Base-by-base conservation (phyloP, 2,888 invertebrate genomes). In the Mesorhabditis belari region DNA sequence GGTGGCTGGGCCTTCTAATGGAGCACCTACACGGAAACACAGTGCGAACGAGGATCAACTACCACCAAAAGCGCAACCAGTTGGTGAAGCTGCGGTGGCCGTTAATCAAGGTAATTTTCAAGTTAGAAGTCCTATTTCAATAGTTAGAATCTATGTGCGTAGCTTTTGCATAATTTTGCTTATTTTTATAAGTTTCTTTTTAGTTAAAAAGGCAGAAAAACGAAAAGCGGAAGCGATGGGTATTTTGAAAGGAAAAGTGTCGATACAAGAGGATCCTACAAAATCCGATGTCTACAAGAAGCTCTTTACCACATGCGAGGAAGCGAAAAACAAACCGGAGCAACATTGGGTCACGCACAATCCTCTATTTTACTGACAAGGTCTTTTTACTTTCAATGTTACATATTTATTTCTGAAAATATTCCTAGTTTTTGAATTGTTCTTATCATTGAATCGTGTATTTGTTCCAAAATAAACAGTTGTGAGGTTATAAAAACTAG, bases 281-380 rank as follows among this genome's bases (percentile, higher is more conserved):
- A 89, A 89, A 4, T 89, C 89, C 63, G 89, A 90, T 82, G 92
- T 92, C 0, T 92, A 90, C 81, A 98, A 96, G 82, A 94, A 94
- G 2, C 82, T 98, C 57, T 98, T 98, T 80, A 96, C 94, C 0
- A 87, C 89, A 6, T 92, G 92, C 80, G 87, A 89, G 77, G 88
- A 87, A 59, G 95, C 94, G 60, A 86, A 89, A 75, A 88, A 89
- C 58, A 92, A 95, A 81, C 86, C 88, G 52, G 87, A 89, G 73
- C 92, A 92, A 2, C 94, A 96, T 82, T 98, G 96, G 98, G 88
- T 96, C 60, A 96, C 96, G 0, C 94, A 92, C 79, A 96, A 96
- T 85, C 96, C 96, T 4, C 75, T 82, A 26, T 85, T 84, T 67
- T 81, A 79, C 66, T 82, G 58, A 66, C 35, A 17, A 24, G 17